Evolutionary conservation across 1,140 invertebrate genomes (phyloP).

Genomic region (Drosophila repleta): DNA sequence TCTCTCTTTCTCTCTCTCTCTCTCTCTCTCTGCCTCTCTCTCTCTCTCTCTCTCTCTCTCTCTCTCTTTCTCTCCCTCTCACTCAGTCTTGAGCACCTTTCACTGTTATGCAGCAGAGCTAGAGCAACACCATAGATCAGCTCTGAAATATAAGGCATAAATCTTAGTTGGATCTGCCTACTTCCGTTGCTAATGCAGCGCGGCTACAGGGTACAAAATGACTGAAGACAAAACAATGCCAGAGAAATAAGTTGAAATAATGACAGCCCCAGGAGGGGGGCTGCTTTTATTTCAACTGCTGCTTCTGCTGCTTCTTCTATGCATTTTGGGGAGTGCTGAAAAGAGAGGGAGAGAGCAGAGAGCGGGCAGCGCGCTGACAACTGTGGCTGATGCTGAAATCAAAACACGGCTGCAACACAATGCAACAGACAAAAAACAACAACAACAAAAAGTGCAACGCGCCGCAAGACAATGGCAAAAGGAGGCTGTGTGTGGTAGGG

Average conservation of each 20-base stretch:
- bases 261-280: constrained; percentile 68
- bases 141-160: background rate
- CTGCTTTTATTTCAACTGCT: constrained; percentile 27
- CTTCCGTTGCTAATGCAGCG: constrained; percentile 15
- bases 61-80: too few species aligned
- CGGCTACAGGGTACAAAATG: constrained; percentile 37
- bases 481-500: constrained; percentile 1
- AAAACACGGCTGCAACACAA: constrained; percentile 73
- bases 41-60: too few species aligned
- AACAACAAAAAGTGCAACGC: constrained; percentile 37
- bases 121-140: background rate
- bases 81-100: background rate
- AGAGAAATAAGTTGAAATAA: constrained; percentile 70
- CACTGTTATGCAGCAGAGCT: background rate
- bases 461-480: constrained; percentile 58
- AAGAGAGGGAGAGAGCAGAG: constrained; percentile 18
- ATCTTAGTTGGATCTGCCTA: background rate
- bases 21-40: too few species aligned
- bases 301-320: constrained; percentile 3
- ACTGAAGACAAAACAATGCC: constrained; percentile 43
- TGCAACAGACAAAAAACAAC: constrained; percentile 47
- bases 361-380: constrained; percentile 35
- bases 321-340: background rate
- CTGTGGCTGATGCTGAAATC: constrained; percentile 67
- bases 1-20: too few species aligned